Evolutionary conservation across 2,113 vertebrate genomes (phyloP).

Genomic region (Smithornis capensis): DNA sequence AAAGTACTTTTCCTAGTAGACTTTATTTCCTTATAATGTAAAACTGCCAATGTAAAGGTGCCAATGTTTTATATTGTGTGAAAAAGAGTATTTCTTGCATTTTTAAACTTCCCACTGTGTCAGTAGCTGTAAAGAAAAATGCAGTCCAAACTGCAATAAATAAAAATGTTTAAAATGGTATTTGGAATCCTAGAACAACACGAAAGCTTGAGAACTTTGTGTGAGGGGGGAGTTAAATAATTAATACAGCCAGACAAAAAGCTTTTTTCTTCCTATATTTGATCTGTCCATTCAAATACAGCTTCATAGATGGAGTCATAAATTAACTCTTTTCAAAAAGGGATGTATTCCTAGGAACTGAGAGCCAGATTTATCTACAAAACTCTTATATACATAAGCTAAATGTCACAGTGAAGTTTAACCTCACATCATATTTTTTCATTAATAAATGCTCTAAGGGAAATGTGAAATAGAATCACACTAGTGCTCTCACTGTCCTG

Average conservation of each 20-base stretch:
- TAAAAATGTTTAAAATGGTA: constrained; percentile 9
- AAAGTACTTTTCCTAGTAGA: constrained; percentile 19
- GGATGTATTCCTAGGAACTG: not conserved
- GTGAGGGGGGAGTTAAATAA: constrained; percentile 20
- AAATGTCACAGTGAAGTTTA: constrained; percentile 2
- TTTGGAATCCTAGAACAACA: constrained; percentile 37
- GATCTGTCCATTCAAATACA: constrained; percentile 26
- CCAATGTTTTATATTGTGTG: constrained; percentile 7
- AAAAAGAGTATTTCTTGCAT: constrained; percentile 22
- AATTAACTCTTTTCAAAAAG: constrained; percentile 35
- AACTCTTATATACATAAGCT: constrained; percentile 6
- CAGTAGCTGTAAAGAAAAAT: constrained; percentile 45
- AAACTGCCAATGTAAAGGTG: constrained; percentile 59
- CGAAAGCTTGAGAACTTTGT: not conserved
- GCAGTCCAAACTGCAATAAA: constrained; percentile 59
- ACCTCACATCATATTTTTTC: not conserved
- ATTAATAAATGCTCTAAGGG: not conserved
- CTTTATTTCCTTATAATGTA: constrained; percentile 61
- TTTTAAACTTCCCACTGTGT: constrained; percentile 20
- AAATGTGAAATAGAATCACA: not conserved
- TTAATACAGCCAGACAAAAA: not conserved
- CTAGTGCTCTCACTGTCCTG: not conserved
- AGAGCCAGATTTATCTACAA: constrained; percentile 33
- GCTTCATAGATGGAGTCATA: constrained; percentile 28
- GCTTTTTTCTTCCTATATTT: constrained; percentile 27